Percentiles rank a stretch among this genome's conserved stretches.
Conservation (phyloP, 2,113 vertebrate species). For the Tachysurus vachellii region DNA sequence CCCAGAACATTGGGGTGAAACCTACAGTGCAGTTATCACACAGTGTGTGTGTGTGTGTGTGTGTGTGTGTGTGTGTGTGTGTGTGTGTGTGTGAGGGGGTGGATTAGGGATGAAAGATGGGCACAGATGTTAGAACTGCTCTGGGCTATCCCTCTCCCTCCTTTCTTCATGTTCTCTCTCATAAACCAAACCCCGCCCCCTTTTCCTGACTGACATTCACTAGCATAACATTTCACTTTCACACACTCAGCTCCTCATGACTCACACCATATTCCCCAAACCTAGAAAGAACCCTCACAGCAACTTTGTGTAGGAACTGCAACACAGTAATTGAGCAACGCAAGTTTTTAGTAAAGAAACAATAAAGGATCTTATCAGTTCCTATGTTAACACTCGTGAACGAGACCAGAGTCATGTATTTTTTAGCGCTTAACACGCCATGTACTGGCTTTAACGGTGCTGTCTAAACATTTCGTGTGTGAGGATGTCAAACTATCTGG, state of each 20-base stretch:
- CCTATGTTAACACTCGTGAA: constrained; percentile 25
- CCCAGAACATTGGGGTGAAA: neutral
- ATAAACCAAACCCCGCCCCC: neutral
- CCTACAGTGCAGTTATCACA: neutral
- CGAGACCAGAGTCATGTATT: neutral
- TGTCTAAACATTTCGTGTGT: neutral
- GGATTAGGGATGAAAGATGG: constrained; percentile 33
- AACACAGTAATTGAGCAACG: neutral
- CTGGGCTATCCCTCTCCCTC: neutral
- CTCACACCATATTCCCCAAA: neutral
- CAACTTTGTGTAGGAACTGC: neutral
- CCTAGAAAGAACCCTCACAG: neutral
- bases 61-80: neutral
- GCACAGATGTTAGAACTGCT: constrained; percentile 49
- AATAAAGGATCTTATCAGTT: neutral
- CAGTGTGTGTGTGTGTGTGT: constrained; percentile 1
- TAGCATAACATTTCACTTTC: neutral
- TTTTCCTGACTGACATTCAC: neutral
- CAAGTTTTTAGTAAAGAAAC: neutral
- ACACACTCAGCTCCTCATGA: neutral
- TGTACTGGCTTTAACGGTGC: neutral
- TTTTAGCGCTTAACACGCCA: neutral
- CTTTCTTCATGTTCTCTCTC: neutral
- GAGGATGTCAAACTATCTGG: constrained; percentile 4
- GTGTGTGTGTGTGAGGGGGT: neutral